Evolutionary conservation across 2,113 vertebrate species (phyloP).

Genomic region (Brevimyrus niger): DNA sequence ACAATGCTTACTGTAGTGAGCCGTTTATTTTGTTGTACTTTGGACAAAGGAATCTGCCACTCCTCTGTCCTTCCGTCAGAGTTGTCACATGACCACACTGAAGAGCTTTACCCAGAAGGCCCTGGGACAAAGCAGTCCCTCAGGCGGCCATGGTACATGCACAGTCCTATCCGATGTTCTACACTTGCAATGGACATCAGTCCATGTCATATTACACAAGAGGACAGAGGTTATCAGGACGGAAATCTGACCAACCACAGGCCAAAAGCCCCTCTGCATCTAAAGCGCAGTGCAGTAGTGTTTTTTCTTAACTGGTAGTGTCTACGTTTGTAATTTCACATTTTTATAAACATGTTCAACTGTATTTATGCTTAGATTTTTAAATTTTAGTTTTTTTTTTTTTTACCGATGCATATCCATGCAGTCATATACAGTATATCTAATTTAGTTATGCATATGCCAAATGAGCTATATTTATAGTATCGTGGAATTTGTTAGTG

Average conservation of each 20-base stretch:
- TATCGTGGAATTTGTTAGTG: not conserved
- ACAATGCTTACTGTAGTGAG: not conserved
- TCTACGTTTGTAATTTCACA: not conserved
- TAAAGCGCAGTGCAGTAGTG: not conserved
- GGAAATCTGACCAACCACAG: not conserved
- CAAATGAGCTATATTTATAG: not conserved
- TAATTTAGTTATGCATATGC: not conserved
- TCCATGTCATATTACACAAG: not conserved
- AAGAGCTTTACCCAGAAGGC: not conserved
- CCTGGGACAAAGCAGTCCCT: not conserved
- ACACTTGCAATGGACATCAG: not conserved
- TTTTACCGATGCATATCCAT: not conserved
- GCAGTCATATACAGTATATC: not conserved
- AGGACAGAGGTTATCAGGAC: not conserved
- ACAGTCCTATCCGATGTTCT: not conserved
- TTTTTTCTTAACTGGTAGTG: not conserved
- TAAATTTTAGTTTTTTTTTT: not conserved
- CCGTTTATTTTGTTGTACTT: not conserved
- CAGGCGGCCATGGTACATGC: not conserved
- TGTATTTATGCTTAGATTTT: not conserved
- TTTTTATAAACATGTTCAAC: not conserved
- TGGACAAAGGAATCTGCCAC: not conserved
- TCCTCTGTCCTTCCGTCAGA: not conserved
- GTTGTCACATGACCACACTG: not conserved
- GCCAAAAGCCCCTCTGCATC: not conserved